Conservation (phyloP, 2,797 vertebrate species). For the Eutrigla gurnardus region DNA sequence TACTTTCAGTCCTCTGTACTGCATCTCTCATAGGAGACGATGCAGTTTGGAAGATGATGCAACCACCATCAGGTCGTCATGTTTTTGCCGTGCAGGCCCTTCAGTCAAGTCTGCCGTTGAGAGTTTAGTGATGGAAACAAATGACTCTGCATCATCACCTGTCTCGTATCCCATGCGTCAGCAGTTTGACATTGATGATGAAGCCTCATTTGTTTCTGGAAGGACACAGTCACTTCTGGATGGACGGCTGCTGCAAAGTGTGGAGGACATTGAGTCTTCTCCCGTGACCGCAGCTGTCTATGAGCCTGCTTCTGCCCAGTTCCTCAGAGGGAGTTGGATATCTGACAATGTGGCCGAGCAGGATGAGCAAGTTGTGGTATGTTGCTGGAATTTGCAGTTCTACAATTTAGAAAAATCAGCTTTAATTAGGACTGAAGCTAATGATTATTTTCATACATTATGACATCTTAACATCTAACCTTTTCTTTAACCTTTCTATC, state of each 20-base stretch:
- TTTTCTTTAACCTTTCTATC: not conserved
- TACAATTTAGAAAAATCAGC: not conserved
- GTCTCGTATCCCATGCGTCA: constrained; percentile 33
- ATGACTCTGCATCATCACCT: constrained; percentile 50
- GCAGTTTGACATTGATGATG: constrained; percentile 21
- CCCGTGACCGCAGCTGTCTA: not conserved
- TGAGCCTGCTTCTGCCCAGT: constrained; percentile 9
- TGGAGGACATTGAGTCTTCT: not conserved
- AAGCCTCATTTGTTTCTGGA: constrained; percentile 34
- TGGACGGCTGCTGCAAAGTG: constrained; percentile 7
- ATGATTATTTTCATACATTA: no score
- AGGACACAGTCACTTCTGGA: not conserved
- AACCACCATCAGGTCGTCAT: constrained; percentile 49
- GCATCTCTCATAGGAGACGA: constrained; percentile 71
- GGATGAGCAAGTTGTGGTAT: constrained; percentile 71
- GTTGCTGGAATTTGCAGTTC: not conserved
- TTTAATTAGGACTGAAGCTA: not conserved
- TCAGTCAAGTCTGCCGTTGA: constrained; percentile 30
- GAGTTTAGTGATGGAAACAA: constrained; percentile 46
- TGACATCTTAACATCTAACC: no score
- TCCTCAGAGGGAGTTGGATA: constrained; percentile 34
- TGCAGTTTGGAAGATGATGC: constrained; percentile 64
- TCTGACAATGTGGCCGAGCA: constrained; percentile 57
- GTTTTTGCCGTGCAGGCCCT: constrained; percentile 62
- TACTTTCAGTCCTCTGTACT: constrained; percentile 46